These are phyloP conservation scores for Drosophila vallismaia DNA, from an alignment of 2,888 invertebrate species.

Conservation along the genomic window DNA sequence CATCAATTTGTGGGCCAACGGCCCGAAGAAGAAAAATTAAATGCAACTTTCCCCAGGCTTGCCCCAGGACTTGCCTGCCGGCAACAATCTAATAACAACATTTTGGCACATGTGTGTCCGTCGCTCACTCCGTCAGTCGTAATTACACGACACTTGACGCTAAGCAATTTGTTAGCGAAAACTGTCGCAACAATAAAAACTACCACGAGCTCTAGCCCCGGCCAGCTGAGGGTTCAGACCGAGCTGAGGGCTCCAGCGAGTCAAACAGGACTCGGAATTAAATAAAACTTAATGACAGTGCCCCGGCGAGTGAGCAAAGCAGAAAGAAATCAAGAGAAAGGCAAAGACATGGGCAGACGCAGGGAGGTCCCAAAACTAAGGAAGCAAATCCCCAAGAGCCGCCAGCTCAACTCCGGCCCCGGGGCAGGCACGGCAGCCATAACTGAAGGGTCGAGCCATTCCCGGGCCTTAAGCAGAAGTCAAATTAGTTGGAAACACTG, in stretches of 20 bases:
- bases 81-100: slow-evolving; percentile 79
- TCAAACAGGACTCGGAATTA: slow-evolving; percentile 76
- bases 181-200: slow-evolving; percentile 80
- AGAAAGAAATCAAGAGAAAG: slow-evolving; percentile 30
- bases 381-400: slow-evolving; percentile 41
- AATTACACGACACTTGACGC: slow-evolving; percentile 83
- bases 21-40: slow-evolving; percentile 66
- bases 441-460: slow-evolving; percentile 20
- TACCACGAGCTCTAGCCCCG: slow-evolving; percentile 42
- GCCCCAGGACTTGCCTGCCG: slow-evolving; percentile 59
- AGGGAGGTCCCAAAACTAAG: slow-evolving; percentile 32
- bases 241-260: not conserved
- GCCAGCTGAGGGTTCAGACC: not conserved
- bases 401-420: slow-evolving; percentile 25
- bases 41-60: slow-evolving; percentile 72
- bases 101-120: slow-evolving; percentile 55
- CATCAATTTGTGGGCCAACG: slow-evolving; percentile 71
- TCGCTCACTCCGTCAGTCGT: slow-evolving; percentile 59
- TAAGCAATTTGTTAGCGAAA: slow-evolving; percentile 82
- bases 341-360: slow-evolving; percentile 4
- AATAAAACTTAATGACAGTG: slow-evolving; percentile 80
- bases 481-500: slow-evolving; percentile 69
- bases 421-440: not conserved
- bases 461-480: slow-evolving; percentile 54
- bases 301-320: slow-evolving; percentile 35